A percentile compares a stretch with the other conserved stretches of the same genome.
phyloP scores from a whole-genome alignment of 2,113 vertebrate species.

The Tychaedon coryphoeus region DNA sequence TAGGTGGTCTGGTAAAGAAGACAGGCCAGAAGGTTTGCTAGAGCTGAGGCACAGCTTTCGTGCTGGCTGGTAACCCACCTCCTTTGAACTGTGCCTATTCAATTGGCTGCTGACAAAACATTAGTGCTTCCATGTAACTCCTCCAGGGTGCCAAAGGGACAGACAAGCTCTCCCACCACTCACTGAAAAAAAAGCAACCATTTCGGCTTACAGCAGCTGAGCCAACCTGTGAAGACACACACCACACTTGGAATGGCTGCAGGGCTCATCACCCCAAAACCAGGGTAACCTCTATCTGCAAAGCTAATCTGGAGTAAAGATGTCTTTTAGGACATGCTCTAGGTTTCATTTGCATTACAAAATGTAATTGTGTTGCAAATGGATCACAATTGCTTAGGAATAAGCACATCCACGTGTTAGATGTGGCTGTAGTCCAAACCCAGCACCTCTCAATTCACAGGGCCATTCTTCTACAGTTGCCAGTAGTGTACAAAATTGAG shows the following conservation, averaged over 20 bases:
- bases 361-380: neutral
- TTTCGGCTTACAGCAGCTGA: neutral
- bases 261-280: neutral
- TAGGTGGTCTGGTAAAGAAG: neutral
- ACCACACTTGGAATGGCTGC: neutral
- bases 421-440: neutral
- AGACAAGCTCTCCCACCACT: constrained; percentile 3
- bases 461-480: neutral
- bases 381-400: neutral
- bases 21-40: neutral
- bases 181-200: neutral
- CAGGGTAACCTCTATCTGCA: neutral
- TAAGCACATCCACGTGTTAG: neutral
- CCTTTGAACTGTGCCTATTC: constrained; percentile 17
- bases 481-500: neutral
- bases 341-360: neutral
- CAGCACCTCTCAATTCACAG: neutral
- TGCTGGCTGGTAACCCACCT: neutral
- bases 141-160: neutral
- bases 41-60: neutral
- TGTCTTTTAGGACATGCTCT: neutral
- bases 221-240: neutral
- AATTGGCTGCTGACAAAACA: neutral
- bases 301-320: neutral
- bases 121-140: neutral